phyloP scores from a whole-genome alignment of 2,113 vertebrate species.

The Saiga tatarica region DNA sequence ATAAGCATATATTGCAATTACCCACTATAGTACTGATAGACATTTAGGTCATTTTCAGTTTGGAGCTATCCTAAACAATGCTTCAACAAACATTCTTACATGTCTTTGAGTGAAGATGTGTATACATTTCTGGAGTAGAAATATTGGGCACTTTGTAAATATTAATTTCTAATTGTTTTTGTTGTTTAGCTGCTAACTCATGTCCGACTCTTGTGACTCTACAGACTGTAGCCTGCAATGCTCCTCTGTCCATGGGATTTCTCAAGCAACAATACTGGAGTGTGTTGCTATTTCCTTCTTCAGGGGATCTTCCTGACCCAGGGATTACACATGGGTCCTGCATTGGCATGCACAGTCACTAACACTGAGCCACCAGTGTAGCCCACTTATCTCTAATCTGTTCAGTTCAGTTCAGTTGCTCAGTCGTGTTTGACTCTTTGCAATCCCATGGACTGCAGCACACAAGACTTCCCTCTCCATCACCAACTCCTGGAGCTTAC shows the following conservation, averaged over 20 bases:
- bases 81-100: neutral
- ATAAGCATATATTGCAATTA: neutral
- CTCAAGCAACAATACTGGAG: neutral
- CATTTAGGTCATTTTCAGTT: neutral
- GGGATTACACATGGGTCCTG: neutral
- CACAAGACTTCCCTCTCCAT: neutral
- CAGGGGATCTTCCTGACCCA: neutral
- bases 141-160: neutral
- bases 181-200: neutral
- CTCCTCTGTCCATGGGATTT: neutral
- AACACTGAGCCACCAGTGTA: neutral
- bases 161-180: neutral
- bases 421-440: accelerated
- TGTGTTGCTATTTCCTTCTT: neutral
- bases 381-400: neutral
- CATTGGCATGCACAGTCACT: neutral
- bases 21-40: neutral
- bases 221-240: neutral
- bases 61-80: neutral
- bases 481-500: neutral
- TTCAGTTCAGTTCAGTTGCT: neutral
- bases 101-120: neutral
- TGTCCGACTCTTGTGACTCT: neutral
- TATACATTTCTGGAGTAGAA: neutral
- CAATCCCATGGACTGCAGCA: neutral